These are phyloP conservation scores for Drosophila miranda DNA, from an alignment of 1,140 invertebrate genomes.

Conservation along the genomic window DNA sequence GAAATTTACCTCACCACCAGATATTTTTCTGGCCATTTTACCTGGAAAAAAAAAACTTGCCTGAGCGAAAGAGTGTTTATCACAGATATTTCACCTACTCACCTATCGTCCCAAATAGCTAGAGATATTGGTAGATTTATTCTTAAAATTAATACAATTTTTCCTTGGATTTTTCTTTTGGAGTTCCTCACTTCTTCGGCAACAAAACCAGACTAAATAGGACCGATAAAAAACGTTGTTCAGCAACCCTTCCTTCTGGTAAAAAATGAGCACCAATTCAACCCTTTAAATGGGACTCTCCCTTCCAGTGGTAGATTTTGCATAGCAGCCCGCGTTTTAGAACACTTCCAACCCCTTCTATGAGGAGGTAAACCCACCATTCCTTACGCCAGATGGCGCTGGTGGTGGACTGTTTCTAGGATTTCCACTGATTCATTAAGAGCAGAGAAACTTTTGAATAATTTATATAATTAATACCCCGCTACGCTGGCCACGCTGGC, in stretches of 20 bases:
- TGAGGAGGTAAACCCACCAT: constrained; percentile 17
- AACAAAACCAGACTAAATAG: constrained; percentile 33
- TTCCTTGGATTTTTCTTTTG: no score
- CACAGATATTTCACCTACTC: no score
- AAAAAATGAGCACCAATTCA: constrained; percentile 52
- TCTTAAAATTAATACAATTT: neutral
- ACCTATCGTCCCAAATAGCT: no score
- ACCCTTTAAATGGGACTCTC: constrained; percentile 50
- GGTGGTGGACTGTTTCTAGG: constrained; percentile 20
- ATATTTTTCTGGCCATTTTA: no score
- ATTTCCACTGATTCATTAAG: constrained; percentile 57
- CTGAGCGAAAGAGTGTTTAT: no score
- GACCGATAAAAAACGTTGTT: constrained; percentile 24
- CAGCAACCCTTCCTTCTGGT: constrained; percentile 37
- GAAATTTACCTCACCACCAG: no score
- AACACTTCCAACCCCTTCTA: constrained; percentile 63
- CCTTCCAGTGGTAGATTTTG: constrained; percentile 52
- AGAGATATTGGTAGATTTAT: no score
- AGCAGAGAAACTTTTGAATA: constrained; percentile 63
- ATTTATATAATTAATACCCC: constrained; percentile 78
- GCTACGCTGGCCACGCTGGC: constrained; percentile 21
- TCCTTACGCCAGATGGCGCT: constrained; percentile 61
- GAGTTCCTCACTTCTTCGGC: neutral
- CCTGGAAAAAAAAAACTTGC: no score
- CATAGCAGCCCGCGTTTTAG: constrained; percentile 60